Percentiles rank a stretch among this genome's conserved stretches.
Evolutionary conservation across 2,113 vertebrate species (phyloP).

Genomic region (Rhipidura dahli): DNA sequence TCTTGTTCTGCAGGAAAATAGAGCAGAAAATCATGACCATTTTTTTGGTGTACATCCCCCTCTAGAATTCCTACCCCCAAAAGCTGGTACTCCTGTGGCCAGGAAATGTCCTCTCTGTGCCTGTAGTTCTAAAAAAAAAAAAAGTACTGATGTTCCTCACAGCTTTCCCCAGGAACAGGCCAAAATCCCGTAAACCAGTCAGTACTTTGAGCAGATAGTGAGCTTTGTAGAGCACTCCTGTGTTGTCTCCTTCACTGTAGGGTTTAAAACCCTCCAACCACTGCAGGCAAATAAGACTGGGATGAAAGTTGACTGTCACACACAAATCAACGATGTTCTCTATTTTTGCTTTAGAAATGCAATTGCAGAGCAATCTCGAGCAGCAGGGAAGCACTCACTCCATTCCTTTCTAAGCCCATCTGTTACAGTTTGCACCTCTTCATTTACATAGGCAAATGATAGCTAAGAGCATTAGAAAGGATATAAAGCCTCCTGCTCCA

Average conservation of each 20-base stretch:
- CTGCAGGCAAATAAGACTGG: not conserved
- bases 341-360: conserved; percentile 38
- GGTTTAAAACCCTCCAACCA: conserved; percentile 14
- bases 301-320: conserved; percentile 25
- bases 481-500: not conserved
- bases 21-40: not conserved
- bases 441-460: conserved; percentile 57
- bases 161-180: not conserved
- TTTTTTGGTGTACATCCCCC: not conserved
- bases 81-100: not conserved
- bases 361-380: conserved; percentile 44
- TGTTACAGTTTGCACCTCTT: conserved; percentile 45
- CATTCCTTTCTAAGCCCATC: conserved; percentile 52
- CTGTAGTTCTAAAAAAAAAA: not conserved
- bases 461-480: conserved; percentile 39
- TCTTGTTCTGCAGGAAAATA: not conserved
- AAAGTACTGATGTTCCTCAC: not conserved
- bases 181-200: not conserved
- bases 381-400: conserved; percentile 44
- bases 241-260: not conserved
- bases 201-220: not conserved
- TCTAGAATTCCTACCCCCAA: not conserved
- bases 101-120: not conserved
- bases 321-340: not conserved
- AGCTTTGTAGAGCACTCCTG: not conserved